Base-by-base conservation (phyloP, 2,113 vertebrate species). In the Pseudorhombus dupliciocellatus region DNA sequence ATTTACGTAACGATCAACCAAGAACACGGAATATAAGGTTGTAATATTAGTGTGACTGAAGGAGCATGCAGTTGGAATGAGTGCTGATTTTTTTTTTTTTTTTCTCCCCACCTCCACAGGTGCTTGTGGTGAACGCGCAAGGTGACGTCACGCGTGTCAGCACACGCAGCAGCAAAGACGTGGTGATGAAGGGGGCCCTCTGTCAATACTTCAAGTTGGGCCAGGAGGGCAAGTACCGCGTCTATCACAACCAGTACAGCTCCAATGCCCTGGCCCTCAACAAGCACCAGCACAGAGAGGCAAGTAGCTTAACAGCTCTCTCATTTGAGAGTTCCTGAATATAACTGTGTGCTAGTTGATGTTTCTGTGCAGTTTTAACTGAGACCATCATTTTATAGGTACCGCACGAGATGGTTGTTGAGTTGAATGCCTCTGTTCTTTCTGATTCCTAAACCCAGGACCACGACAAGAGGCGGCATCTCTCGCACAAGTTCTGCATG, bases 191-290 rank as follows among this genome's bases (percentile, higher is more conserved):
- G 92, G 95, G 95, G 74, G 93, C 93, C 40, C 86, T 96, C 64
- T 94, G 92, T 89, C 95, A 96, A 48, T 96, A 93, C 70, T 93
- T 95, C 81, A 99, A 98, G 67, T 87, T 99, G 51, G 97, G 97
- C 48, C 97, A 99, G 86, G 97, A 99, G 90, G 97, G 98, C 44
- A 99, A 99, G 73, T 99, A 97, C 55, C 96, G 97, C 0, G 95
- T 99, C 71, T 99, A 99, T 88, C 96, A 98, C 78, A 99, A 99
- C 86, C 98, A 99, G 24, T 99, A 97, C 87, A 97, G 96, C 85
- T 91, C 95, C 66, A 99, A 99, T 57, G 93, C 96, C 0, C 94
- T 98, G 3, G 97, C 98, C 22, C 87, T 99, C 89, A 99, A 99
- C 91, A 99, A 99, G 69, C 98, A 98, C 92, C 98, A 99, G 88